Conservation (phyloP, 1,140 invertebrate genomes). For the Aradophagus sp. region DNA sequence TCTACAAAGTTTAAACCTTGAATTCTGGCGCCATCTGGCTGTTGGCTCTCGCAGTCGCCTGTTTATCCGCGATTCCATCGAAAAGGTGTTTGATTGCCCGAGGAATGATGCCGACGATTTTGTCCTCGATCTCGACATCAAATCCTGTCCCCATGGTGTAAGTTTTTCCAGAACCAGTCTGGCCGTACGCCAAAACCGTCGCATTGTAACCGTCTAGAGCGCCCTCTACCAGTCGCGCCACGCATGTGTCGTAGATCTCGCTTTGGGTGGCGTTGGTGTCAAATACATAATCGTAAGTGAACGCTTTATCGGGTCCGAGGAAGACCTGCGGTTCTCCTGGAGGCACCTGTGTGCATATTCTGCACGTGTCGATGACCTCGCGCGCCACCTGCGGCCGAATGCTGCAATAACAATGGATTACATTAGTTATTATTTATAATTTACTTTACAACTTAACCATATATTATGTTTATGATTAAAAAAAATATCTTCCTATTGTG, state of each 20-base stretch:
- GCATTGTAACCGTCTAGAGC: slow-evolving; percentile 96
- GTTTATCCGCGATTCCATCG: slow-evolving; percentile 83
- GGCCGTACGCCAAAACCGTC: slow-evolving; percentile 96
- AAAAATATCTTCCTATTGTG: too few species aligned
- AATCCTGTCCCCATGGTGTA: slow-evolving; percentile 99
- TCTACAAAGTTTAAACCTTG: too few species aligned
- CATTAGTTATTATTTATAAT: not conserved
- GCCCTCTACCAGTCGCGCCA: slow-evolving; percentile 88
- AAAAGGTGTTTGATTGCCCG: slow-evolving; percentile 94
- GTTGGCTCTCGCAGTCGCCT: slow-evolving; percentile 77
- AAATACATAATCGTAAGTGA: slow-evolving; percentile 98
- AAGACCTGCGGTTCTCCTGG: slow-evolving; percentile 92
- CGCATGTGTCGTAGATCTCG: slow-evolving; percentile 92
- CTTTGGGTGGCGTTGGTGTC: slow-evolving; percentile 83
- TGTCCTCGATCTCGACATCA: slow-evolving; percentile 83
- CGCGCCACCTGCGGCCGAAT: slow-evolving; percentile 94
- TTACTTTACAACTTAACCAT: not conserved
- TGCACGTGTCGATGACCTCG: slow-evolving; percentile 96
- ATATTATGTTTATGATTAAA: too few species aligned
- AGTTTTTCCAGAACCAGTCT: slow-evolving; percentile 98
- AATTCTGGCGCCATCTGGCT: slow-evolving; percentile 83
- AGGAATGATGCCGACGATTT: slow-evolving; percentile 89
- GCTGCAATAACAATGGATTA: slow-evolving; percentile 76
- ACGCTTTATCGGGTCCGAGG: slow-evolving; percentile 94
- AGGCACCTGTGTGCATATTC: slow-evolving; percentile 92